phyloP scores from a whole-genome alignment of 2,113 vertebrate species.

The Galemys pyrenaicus region DNA sequence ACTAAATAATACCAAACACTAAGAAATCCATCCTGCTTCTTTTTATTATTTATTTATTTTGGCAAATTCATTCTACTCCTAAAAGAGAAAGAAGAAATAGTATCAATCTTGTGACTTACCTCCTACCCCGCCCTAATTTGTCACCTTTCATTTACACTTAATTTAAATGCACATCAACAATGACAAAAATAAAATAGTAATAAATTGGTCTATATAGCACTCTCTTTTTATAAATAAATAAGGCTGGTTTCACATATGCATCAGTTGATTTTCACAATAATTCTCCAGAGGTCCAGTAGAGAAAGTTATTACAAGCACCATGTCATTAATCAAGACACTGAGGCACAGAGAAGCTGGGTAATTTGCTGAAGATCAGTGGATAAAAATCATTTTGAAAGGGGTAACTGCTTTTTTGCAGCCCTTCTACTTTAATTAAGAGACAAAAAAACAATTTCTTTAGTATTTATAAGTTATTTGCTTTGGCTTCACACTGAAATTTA shows the following conservation, averaged over 20 bases:
- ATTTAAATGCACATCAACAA: constrained; percentile 11
- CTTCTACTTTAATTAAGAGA: background rate
- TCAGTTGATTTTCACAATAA: background rate
- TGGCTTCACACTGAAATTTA: background rate
- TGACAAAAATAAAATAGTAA: constrained; percentile 66
- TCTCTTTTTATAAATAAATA: constrained; percentile 29
- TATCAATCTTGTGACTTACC: constrained; percentile 41
- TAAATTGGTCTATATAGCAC: constrained; percentile 8
- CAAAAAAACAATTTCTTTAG: background rate
- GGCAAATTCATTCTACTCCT: background rate
- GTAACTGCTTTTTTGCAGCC: background rate
- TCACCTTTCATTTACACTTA: constrained; percentile 50
- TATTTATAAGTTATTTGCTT: background rate
- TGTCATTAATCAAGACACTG: background rate
- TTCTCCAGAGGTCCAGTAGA: background rate
- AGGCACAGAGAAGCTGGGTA: background rate
- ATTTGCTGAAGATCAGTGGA: background rate
- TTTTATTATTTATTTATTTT: background rate
- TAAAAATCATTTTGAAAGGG: background rate
- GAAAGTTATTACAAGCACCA: background rate
- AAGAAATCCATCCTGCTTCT: background rate
- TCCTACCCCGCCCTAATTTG: background rate
- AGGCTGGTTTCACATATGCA: background rate
- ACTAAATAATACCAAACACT: background rate
- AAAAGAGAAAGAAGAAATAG: background rate